Percentiles rank a stretch among this genome's conserved stretches.
phyloP scores from a whole-genome alignment of 2,113 vertebrate genomes.

The Edolisoma coerulescens region DNA sequence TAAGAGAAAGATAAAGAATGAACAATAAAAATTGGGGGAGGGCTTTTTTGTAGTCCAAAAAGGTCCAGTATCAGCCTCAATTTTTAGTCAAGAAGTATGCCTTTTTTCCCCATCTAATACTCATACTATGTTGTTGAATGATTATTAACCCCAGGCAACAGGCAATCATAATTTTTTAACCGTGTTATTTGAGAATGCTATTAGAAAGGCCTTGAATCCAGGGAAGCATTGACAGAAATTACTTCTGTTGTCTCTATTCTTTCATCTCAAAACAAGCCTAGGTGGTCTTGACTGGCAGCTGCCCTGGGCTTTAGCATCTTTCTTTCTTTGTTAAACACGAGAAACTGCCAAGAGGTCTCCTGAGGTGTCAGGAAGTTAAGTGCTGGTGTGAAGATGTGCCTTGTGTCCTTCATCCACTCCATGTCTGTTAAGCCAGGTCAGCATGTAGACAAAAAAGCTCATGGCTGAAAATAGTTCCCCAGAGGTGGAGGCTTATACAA shows the following conservation, averaged over 20 bases:
- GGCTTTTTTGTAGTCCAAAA: neutral
- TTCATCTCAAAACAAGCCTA: neutral
- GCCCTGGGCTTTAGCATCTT: neutral
- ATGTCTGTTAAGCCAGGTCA: neutral
- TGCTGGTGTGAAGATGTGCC: neutral
- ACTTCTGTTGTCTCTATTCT: neutral
- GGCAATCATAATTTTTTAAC: neutral
- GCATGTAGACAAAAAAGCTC: neutral
- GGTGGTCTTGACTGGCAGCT: neutral
- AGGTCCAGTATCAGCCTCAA: neutral
- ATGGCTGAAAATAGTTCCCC: neutral
- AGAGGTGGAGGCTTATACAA: neutral
- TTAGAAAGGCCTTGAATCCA: neutral
- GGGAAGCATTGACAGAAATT: neutral
- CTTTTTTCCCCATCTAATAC: neutral
- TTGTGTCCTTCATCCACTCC: neutral
- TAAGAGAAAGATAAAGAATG: neutral
- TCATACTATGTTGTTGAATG: neutral
- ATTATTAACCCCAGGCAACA: neutral
- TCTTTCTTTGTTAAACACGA: neutral
- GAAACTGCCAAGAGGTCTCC: neutral
- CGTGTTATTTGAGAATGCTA: neutral
- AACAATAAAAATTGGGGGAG: neutral
- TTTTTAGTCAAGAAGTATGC: neutral
- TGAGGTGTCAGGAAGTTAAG: neutral